Conservation (phyloP, 2,797 vertebrate species). For the Pangasius krempfi region DNA sequence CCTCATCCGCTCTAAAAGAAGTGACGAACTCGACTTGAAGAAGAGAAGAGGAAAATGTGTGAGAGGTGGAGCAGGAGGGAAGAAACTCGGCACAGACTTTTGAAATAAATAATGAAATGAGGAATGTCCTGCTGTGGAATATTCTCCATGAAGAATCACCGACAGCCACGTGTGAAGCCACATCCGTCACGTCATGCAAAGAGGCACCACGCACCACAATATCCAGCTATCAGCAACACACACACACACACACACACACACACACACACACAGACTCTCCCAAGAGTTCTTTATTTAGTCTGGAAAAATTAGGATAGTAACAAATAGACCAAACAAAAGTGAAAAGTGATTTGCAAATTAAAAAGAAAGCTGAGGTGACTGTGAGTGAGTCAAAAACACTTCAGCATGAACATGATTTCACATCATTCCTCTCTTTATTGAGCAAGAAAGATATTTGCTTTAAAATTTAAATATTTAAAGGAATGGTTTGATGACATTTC, state of each 20-base stretch:
- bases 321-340: neutral
- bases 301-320: neutral
- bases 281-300: neutral
- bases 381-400: neutral
- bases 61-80: neutral
- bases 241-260: neutral
- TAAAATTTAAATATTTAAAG: neutral
- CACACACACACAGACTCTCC: neutral
- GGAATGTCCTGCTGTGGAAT: neutral
- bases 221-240: neutral
- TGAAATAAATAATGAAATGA: neutral
- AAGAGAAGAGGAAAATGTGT: neutral
- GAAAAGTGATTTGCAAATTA: neutral
- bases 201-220: neutral
- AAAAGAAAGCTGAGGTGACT: neutral
- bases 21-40: neutral
- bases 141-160: neutral
- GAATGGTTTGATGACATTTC: neutral
- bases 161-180: neutral
- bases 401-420: neutral
- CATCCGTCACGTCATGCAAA: neutral
- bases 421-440: neutral
- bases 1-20: neutral
- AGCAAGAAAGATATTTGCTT: neutral
- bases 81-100: neutral